Evolutionary conservation across 1,140 invertebrate species (phyloP).

Genomic region (Mycetomoellerius zeteki): DNA sequence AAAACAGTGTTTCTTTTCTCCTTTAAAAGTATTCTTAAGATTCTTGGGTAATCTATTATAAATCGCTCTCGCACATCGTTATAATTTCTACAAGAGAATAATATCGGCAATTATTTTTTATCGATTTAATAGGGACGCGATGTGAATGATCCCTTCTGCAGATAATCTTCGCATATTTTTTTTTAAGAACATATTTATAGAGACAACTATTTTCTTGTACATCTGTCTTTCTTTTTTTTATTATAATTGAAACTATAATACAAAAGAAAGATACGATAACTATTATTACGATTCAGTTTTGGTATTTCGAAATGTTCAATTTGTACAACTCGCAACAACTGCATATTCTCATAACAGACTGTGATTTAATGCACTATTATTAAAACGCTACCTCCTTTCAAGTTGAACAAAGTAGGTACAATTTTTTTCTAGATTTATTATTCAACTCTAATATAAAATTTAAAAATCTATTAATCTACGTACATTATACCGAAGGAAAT

Average conservation of each 20-base stretch:
- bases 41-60: neutral
- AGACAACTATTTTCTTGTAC: neutral
- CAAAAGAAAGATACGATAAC: neutral
- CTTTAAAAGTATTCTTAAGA: neutral
- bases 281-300: neutral
- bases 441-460: neutral
- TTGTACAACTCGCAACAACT: neutral
- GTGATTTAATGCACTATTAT: neutral
- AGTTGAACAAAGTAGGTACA: neutral
- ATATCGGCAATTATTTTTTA: neutral
- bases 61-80: neutral
- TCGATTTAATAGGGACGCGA: neutral
- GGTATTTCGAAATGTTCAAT: neutral
- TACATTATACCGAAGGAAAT: constrained; percentile 62
- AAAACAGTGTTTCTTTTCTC: neutral
- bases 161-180: constrained; percentile 6
- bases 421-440: neutral
- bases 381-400: neutral
- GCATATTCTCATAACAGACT: neutral
- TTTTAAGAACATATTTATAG: constrained; percentile 5
- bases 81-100: neutral
- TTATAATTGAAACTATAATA: neutral
- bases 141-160: neutral
- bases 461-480: constrained; percentile 4
- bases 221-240: constrained; percentile 27